Conservation (phyloP, 2,888 invertebrate species). For the Drosophila multiciliata region DNA sequence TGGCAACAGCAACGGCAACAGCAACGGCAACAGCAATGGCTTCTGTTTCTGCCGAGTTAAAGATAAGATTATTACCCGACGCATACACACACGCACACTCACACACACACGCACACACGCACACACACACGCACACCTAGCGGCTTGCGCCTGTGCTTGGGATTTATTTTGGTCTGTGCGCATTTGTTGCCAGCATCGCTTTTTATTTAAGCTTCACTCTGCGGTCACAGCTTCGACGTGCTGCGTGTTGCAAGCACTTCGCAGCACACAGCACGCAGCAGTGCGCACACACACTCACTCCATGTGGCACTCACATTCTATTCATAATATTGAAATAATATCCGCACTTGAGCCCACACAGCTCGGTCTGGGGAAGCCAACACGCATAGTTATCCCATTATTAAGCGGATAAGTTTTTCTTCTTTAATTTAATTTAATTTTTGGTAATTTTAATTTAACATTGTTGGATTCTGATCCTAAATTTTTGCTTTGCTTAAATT, state of each 20-base stretch:
- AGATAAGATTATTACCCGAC: constrained; percentile 73
- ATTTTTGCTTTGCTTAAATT: not conserved
- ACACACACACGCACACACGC: not conserved
- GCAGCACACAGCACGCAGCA: constrained; percentile 7
- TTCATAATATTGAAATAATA: constrained; percentile 63
- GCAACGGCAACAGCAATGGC: constrained; percentile 39
- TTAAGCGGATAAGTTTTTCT: not conserved
- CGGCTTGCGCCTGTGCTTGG: constrained; percentile 31
- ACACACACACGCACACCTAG: constrained; percentile 6
- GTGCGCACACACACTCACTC: constrained; percentile 4
- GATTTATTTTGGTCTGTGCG: constrained; percentile 54
- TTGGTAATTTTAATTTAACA: not conserved
- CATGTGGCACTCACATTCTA: constrained; percentile 54
- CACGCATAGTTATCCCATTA: constrained; percentile 15
- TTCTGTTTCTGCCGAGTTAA: constrained; percentile 63
- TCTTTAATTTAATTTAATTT: not conserved
- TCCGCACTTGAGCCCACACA: constrained; percentile 38
- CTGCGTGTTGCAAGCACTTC: constrained; percentile 46
- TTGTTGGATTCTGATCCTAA: not conserved
- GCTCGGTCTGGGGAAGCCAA: constrained; percentile 16
- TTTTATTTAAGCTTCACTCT: constrained; percentile 32
- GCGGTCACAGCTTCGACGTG: constrained; percentile 43
- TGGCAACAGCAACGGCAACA: constrained; percentile 28
- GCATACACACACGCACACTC: constrained; percentile 34
- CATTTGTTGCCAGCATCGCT: constrained; percentile 18